Percentiles rank a stretch among this genome's conserved stretches.
phyloP scores from a whole-genome alignment of 2,888 invertebrate species.

The Pherbina coryleti region DNA sequence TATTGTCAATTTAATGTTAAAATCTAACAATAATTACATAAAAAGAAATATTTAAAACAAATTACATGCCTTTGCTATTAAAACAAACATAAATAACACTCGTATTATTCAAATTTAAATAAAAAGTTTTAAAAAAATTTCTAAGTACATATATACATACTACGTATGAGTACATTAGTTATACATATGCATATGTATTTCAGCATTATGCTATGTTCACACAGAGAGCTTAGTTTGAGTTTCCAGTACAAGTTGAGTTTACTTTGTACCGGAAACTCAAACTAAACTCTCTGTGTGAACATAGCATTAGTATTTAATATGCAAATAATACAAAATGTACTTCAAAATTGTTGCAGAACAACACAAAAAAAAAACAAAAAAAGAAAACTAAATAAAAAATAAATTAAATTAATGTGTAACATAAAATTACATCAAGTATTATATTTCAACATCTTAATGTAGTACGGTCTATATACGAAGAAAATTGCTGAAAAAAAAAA shows the following conservation, averaged over 20 bases:
- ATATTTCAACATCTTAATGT: conserved; percentile 18
- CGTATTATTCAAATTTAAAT: conserved; percentile 14
- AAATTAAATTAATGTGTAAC: not conserved
- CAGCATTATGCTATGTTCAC: too few species aligned
- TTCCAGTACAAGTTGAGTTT: too few species aligned
- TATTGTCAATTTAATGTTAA: conserved; percentile 15
- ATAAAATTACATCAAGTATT: not conserved
- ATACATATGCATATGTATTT: not conserved
- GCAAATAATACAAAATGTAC: not conserved
- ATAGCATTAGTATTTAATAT: not conserved
- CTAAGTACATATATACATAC: too few species aligned
- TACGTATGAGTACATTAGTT: not conserved
- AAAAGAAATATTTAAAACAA: not conserved
- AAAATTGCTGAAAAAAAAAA: conserved; percentile 1
- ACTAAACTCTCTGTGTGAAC: too few species aligned
- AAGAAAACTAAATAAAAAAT: not conserved
- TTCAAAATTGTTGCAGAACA: not conserved
- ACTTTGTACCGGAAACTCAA: too few species aligned
- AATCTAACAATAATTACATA: not conserved
- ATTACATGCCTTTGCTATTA: not conserved
- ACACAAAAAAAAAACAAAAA: not conserved
- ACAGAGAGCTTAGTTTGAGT: too few species aligned
- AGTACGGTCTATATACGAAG: conserved; percentile 13
- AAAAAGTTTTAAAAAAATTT: conserved; percentile 23
- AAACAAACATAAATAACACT: not conserved